phyloP scores from a whole-genome alignment of 2,113 vertebrate species.

The Nanorana parkeri region DNA sequence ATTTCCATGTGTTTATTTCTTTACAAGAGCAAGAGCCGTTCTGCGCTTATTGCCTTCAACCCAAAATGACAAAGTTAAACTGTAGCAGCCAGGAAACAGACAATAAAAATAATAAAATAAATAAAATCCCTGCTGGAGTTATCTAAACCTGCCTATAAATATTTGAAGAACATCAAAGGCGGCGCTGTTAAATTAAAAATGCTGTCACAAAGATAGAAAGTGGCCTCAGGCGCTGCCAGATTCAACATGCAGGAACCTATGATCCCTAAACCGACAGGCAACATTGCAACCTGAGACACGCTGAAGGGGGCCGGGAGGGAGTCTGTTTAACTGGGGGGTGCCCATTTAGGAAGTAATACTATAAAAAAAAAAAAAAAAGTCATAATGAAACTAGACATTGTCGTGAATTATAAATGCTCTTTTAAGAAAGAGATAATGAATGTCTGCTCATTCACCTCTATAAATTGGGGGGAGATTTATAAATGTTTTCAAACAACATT shows the following conservation, averaged over 20 bases:
- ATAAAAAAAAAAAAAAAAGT: neutral
- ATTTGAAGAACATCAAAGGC: conserved; percentile 84
- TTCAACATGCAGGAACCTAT: conserved; percentile 79
- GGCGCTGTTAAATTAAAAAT: conserved; percentile 83
- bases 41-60: neutral
- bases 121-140: conserved; percentile 61
- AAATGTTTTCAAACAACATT: too few relatives aligned
- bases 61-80: neutral
- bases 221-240: conserved; percentile 86
- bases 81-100: neutral
- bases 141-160: conserved; percentile 83
- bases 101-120: conserved; percentile 23
- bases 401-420: too few relatives aligned
- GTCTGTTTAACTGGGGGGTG: too few relatives aligned
- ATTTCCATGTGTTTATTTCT: too few relatives aligned
- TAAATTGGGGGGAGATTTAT: too few relatives aligned
- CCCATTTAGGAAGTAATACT: neutral
- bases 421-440: too few relatives aligned
- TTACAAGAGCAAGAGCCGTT: neutral
- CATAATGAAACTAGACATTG: neutral
- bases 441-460: too few relatives aligned
- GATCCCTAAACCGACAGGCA: conserved; percentile 58
- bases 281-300: conserved; percentile 45
- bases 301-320: conserved; percentile 1
- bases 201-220: conserved; percentile 85